These are phyloP conservation scores for Ctenopoma multispine DNA, from an alignment of 2,797 vertebrate species.

Conservation along the genomic window DNA sequence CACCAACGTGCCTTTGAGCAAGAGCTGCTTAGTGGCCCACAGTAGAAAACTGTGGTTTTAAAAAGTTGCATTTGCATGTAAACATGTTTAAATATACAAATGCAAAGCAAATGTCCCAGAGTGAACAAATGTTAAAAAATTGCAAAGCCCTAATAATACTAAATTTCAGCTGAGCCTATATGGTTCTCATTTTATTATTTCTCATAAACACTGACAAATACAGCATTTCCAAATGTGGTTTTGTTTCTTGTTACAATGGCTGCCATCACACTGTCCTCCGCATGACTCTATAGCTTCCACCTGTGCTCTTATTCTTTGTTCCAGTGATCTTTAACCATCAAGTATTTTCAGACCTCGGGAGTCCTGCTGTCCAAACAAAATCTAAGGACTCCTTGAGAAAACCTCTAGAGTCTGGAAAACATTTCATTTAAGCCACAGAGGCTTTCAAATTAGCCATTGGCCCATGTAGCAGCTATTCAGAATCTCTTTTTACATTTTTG, in stretches of 20 bases:
- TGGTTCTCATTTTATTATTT: conserved; percentile 39
- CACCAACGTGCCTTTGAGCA: background rate
- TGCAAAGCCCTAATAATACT: conserved; percentile 6
- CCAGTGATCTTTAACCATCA: conserved; percentile 68
- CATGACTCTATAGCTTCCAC: conserved; percentile 76
- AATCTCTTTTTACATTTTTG: conserved; percentile 60
- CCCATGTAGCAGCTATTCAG: conserved; percentile 35
- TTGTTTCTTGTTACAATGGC: conserved; percentile 48
- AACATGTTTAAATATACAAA: conserved; percentile 23
- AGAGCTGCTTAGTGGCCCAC: conserved; percentile 8
- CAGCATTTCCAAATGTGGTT: conserved; percentile 55
- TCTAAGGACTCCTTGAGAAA: conserved; percentile 52
- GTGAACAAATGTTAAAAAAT: conserved; percentile 24
- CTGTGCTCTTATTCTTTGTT: conserved; percentile 75
- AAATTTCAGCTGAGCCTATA: background rate
- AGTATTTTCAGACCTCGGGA: conserved; percentile 71
- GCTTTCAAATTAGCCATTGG: conserved; percentile 62
- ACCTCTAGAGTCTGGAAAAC: conserved; percentile 74
- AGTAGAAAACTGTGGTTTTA: conserved; percentile 14
- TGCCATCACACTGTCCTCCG: conserved; percentile 52
- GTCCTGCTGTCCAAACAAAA: conserved; percentile 51
- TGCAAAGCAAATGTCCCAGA: background rate
- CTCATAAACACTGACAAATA: conserved; percentile 48
- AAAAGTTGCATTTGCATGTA: conserved; percentile 27
- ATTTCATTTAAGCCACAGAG: conserved; percentile 71